These are phyloP conservation scores for Hipparchia semele DNA, from an alignment of 2,888 invertebrate species.

Conservation along the genomic window DNA sequence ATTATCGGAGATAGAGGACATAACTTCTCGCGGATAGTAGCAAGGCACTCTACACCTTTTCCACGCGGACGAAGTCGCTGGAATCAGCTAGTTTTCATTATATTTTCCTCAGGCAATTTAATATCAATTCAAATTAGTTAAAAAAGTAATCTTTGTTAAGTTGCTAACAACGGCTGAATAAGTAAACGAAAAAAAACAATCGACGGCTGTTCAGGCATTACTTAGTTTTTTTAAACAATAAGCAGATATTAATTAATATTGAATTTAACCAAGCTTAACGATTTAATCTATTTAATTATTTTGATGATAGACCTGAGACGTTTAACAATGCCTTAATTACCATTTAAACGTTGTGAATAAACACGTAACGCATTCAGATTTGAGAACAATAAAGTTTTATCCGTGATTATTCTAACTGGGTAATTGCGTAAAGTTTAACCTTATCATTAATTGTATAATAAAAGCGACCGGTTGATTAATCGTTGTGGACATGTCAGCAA, in stretches of 20 bases:
- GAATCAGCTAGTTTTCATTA: no score
- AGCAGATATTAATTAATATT: background rate
- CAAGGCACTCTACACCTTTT: no score
- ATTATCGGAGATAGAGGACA: no score
- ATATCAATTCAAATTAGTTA: background rate
- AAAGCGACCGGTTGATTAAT: slow-evolving; percentile 6
- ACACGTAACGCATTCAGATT: slow-evolving; percentile 14
- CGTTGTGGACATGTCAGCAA: slow-evolving; percentile 14
- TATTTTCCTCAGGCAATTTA: background rate
- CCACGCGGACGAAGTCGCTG: no score
- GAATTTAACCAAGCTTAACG: background rate
- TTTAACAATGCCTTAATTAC: slow-evolving; percentile 21
- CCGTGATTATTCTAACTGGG: slow-evolving; percentile 21
- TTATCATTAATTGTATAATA: slow-evolving; percentile 17
- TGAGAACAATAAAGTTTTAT: slow-evolving; percentile 25
- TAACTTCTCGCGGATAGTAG: no score
- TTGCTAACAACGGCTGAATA: no score
- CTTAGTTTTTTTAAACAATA: background rate
- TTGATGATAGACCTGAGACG: slow-evolving; percentile 18
- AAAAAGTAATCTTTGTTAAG: no score
- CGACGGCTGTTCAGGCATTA: background rate
- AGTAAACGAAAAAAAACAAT: no score
- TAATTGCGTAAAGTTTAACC: slow-evolving; percentile 22
- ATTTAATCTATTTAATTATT: slow-evolving; percentile 18
- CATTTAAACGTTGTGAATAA: slow-evolving; percentile 12